Evolutionary conservation across 2,113 vertebrate genomes (phyloP).

Genomic region (Notarius lentiginosus): DNA sequence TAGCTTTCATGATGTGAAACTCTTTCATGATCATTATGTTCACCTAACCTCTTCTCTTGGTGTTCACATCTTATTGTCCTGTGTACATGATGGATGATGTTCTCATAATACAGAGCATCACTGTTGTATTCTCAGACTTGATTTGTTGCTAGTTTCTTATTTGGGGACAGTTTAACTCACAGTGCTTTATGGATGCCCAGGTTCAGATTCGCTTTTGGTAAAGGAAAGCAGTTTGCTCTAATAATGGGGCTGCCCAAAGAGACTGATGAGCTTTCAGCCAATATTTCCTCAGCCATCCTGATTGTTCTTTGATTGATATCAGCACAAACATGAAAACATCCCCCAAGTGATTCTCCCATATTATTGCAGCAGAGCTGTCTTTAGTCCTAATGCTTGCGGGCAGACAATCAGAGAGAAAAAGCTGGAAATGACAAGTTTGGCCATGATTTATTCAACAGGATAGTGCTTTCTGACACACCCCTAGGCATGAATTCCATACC

Average conservation of each 20-base stretch:
- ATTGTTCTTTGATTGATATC: conserved; percentile 53
- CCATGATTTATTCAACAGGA: conserved; percentile 59
- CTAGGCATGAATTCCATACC: conserved; percentile 63
- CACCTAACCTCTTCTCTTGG: neutral
- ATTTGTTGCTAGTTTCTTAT: neutral
- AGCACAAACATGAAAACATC: conserved; percentile 34
- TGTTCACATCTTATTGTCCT: neutral
- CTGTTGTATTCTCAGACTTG: neutral
- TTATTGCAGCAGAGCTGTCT: conserved; percentile 50
- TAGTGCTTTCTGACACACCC: conserved; percentile 57
- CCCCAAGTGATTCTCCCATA: conserved; percentile 27
- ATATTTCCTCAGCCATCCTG: conserved; percentile 32
- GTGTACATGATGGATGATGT: neutral
- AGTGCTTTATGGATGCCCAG: neutral
- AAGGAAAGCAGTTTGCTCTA: conserved; percentile 15
- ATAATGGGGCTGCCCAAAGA: conserved; percentile 28
- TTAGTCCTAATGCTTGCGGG: conserved; percentile 45
- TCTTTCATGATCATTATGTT: neutral
- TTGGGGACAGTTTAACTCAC: neutral
- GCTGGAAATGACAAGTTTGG: conserved; percentile 58
- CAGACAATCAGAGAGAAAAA: conserved; percentile 57
- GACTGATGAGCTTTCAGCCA: conserved; percentile 23
- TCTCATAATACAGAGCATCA: neutral
- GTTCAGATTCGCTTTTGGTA: neutral
- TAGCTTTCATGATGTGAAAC: neutral